phyloP scores from a whole-genome alignment of 2,113 vertebrate genomes.

The Litocranius walleri region DNA sequence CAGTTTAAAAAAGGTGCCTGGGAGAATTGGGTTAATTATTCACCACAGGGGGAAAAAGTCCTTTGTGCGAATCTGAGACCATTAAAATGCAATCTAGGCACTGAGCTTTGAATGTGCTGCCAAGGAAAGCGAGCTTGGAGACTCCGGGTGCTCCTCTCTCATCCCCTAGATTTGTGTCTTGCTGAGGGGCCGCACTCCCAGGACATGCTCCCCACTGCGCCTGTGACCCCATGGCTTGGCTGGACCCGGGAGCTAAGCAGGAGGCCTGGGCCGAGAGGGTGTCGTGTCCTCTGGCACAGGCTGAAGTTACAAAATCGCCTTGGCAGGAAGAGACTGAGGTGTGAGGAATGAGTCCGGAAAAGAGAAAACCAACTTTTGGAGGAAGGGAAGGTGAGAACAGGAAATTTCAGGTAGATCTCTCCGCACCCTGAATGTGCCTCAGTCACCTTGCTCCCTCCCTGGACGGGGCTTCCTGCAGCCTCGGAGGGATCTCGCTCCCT shows the following conservation, averaged over 20 bases:
- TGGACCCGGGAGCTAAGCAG: background rate
- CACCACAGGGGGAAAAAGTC: background rate
- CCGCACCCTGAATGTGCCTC: fast-evolving
- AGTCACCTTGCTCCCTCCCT: fast-evolving
- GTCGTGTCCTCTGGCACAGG: background rate
- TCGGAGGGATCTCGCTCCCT: background rate
- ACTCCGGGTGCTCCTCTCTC: background rate
- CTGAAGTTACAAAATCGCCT: background rate
- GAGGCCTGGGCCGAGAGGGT: background rate
- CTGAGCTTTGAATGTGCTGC: background rate
- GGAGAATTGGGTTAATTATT: background rate
- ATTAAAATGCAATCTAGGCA: background rate
- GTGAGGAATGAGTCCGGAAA: background rate
- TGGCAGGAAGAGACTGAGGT: background rate
- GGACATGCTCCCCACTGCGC: background rate
- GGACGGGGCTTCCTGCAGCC: background rate
- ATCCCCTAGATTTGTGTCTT: background rate
- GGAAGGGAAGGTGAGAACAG: background rate
- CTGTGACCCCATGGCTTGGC: background rate
- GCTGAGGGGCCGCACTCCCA: background rate
- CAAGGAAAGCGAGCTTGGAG: background rate
- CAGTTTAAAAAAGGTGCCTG: background rate
- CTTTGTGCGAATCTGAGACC: background rate
- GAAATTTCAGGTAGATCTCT: background rate
- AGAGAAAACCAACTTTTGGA: background rate